Base-by-base conservation (phyloP, 2,888 invertebrate species). In the Dynastes hyllus region DNA sequence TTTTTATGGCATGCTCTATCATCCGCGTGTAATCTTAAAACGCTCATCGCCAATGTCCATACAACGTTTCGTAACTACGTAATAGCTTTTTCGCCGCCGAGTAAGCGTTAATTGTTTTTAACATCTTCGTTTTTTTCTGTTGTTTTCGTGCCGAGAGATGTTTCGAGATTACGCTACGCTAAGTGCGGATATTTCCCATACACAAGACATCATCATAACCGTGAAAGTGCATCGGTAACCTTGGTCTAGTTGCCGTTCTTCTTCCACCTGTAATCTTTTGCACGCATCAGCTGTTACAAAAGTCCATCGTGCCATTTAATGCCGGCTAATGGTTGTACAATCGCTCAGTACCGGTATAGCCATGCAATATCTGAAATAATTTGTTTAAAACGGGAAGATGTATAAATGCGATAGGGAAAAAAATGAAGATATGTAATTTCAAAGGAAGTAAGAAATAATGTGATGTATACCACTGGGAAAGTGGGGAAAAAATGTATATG, bases 171-270 rank as follows among this genome's bases (percentile, higher is more conserved):
- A 77, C 76, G 76, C 45, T 79, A 78, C 70, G 78, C 55, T 79
- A 79, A 80, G 79, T 80, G 79, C 81, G 81, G 81, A 82, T 82
- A 81, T 83, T 83, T 83, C 82, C 82, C 81, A 81, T 81, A 78
- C 80, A 78, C 80, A 77, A 77, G 79, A 79, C 75, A 81, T 80
- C 83, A 82, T 82, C 81, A 80, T 82, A 83, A 83, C 83, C 83
- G 83, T 82, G 83, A 83, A 83, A 83, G 83, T 83, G 81, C 82
- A 82, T 82, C 78, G 73, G 79, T 80, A 83, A 82, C 83, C 83
- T 83, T 83, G 83, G 82, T 82, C 83, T 77, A 82, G 82, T 81
- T 82, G 80, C 79, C 80, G 78, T 79, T 81, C 81, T 78, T 81
- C 79, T 78, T 81, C 79, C 80, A 82, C 82, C 82, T 82, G 82